These are phyloP conservation scores for Eupelmus urozonus DNA, from an alignment of 2,888 invertebrate genomes.

Conservation along the genomic window DNA sequence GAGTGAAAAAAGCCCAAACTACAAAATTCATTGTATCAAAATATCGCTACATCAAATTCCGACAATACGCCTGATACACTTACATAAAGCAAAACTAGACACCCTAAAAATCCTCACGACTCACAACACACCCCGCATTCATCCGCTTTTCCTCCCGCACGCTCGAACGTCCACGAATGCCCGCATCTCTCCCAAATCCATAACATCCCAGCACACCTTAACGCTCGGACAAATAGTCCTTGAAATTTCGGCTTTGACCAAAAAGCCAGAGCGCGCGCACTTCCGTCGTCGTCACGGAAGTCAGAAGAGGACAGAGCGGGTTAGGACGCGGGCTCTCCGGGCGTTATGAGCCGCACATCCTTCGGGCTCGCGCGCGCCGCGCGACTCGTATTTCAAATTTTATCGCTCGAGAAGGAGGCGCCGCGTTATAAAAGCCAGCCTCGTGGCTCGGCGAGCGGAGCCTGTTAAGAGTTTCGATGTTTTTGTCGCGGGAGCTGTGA, in stretches of 20 bases:
- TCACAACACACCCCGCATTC: no score
- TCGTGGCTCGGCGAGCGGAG: no score
- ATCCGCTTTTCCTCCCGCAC: not conserved
- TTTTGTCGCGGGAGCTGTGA: no score
- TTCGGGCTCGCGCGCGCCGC: no score
- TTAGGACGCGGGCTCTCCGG: not conserved
- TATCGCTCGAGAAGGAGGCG: conserved; percentile 71
- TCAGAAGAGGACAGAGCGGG: not conserved
- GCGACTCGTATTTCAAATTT: conserved; percentile 74
- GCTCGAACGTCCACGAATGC: not conserved
- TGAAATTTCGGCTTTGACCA: conserved; percentile 2
- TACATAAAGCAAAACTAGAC: no score
- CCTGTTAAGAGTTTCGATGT: no score
- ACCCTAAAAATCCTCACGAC: no score
- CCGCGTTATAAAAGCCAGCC: no score
- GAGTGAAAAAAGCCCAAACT: no score
- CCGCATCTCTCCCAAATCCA: not conserved
- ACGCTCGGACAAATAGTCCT: conserved; percentile 23
- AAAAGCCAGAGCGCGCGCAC: not conserved
- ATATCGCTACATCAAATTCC: no score
- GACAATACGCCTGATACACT: no score
- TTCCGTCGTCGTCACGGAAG: conserved; percentile 9
- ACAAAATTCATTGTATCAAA: no score
- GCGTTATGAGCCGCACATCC: conserved; percentile 76
- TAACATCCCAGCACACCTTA: not conserved